Percentiles rank a stretch among this genome's conserved stretches.
phyloP scores from a whole-genome alignment of 1,140 invertebrate genomes.

The Zeugodacus cucurbitae region DNA sequence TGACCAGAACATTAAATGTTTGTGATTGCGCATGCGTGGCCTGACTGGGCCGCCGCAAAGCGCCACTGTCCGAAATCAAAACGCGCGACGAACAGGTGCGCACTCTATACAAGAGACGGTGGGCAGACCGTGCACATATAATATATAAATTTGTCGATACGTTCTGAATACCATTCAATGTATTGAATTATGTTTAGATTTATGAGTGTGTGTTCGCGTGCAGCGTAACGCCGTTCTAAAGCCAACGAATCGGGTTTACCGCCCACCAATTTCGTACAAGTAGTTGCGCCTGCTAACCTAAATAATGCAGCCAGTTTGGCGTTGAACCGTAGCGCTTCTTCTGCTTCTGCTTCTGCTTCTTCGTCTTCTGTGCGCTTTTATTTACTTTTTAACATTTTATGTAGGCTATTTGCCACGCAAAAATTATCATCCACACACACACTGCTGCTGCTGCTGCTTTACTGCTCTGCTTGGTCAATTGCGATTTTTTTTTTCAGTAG shows the following conservation, averaged over 20 bases:
- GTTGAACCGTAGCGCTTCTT: conserved; percentile 3
- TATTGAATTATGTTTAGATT: neutral
- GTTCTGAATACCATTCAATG: conserved; percentile 27
- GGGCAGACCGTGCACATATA: neutral
- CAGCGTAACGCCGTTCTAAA: neutral
- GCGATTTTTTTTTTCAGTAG: neutral
- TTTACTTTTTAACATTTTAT: neutral
- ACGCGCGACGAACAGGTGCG: neutral
- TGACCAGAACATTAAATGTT: neutral
- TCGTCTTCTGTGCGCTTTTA: neutral
- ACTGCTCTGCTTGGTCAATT: neutral
- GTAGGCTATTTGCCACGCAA: neutral
- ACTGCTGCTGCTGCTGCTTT: neutral
- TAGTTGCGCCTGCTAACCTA: conserved; percentile 28
- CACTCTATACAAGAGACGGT: neutral
- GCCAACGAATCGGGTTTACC: neutral
- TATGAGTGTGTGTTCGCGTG: neutral
- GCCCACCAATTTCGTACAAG: conserved; percentile 26
- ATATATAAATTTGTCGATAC: neutral
- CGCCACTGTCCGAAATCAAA: neutral
- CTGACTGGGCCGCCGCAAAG: neutral
- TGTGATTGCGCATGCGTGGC: conserved; percentile 27
- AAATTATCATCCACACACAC: neutral
- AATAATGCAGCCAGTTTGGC: conserved; percentile 32
- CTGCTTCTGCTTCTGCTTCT: neutral